phyloP scores from a whole-genome alignment of 1,140 invertebrate genomes.

The Argopecten irradians region DNA sequence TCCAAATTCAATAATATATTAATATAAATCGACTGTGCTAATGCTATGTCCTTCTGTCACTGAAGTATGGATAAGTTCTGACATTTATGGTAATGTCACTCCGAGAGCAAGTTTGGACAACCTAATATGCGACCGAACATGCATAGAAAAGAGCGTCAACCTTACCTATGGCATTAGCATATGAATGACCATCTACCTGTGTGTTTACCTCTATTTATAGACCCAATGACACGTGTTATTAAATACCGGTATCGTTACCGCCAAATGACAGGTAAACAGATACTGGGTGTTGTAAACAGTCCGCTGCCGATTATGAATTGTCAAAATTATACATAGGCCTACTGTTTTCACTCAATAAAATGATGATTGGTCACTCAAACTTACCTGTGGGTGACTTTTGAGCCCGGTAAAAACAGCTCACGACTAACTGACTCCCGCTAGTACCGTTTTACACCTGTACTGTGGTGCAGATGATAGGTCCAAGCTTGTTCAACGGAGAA shows the following conservation, averaged over 20 bases:
- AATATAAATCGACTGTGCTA: background rate
- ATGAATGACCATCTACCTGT: constrained; percentile 26
- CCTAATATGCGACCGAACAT: constrained; percentile 36
- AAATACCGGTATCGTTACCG: background rate
- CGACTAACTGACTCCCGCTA: constrained; percentile 10
- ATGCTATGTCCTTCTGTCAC: constrained; percentile 11
- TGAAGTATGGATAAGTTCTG: background rate
- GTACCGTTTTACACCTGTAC: constrained; percentile 25
- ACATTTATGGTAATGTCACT: background rate
- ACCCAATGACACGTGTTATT: constrained; percentile 38
- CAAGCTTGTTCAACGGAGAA: constrained; percentile 31
- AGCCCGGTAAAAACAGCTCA: constrained; percentile 30
- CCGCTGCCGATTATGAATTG: constrained; percentile 12
- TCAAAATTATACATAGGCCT: background rate
- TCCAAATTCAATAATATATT: background rate
- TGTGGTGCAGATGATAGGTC: constrained; percentile 24
- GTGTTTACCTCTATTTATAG: constrained; percentile 40
- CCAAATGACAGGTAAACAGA: background rate
- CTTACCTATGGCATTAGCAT: constrained; percentile 18
- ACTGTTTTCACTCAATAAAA: constrained; percentile 6
- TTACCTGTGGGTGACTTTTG: constrained; percentile 31
- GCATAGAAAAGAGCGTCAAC: constrained; percentile 42
- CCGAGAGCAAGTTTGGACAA: constrained; percentile 34
- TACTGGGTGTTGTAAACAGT: constrained; percentile 27
- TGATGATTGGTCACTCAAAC: constrained; percentile 36